Conservation (phyloP, 2,888 invertebrate genomes). For the Euplexia lucipara region DNA sequence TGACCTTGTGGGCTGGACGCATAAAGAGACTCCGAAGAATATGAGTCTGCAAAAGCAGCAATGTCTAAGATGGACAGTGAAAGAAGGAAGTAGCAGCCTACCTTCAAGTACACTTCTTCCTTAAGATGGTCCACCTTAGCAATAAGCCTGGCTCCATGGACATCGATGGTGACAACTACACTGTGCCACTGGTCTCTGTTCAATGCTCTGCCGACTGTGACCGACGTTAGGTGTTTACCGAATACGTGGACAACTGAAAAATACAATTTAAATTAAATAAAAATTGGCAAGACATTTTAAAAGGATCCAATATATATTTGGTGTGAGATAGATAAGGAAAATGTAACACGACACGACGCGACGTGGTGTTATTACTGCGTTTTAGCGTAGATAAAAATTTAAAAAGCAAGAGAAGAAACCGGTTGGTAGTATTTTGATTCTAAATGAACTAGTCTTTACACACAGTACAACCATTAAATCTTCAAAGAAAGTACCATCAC, state of each 20-base stretch:
- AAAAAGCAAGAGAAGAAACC: not conserved
- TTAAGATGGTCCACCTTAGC: conserved; percentile 96
- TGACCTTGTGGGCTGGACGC: too few species aligned
- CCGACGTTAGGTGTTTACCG: conserved; percentile 95
- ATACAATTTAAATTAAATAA: not conserved
- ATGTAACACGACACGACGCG: not conserved
- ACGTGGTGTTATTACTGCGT: not conserved
- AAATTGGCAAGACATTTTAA: not conserved
- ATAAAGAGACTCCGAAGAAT: too few species aligned
- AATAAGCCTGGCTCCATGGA: conserved; percentile 95
- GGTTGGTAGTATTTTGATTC: not conserved
- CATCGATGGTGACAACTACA: conserved; percentile 96
- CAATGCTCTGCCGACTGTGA: conserved; percentile 96
- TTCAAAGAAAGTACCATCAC: conserved; percentile 18
- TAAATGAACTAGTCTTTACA: not conserved
- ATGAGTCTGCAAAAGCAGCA: too few species aligned
- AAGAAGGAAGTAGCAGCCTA: conserved; percentile 47
- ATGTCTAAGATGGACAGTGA: not conserved
- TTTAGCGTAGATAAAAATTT: not conserved
- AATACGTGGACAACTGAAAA: conserved; percentile 96
- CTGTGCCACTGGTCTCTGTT: conserved; percentile 98
- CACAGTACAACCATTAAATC: not conserved
- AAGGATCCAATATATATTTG: not conserved
- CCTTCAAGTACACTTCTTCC: conserved; percentile 95
- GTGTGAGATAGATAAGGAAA: not conserved